Base-by-base conservation (phyloP, 30 jellyfish, hydroid and myxozoan genomes). In the Nemopilema nomurai region DNA sequence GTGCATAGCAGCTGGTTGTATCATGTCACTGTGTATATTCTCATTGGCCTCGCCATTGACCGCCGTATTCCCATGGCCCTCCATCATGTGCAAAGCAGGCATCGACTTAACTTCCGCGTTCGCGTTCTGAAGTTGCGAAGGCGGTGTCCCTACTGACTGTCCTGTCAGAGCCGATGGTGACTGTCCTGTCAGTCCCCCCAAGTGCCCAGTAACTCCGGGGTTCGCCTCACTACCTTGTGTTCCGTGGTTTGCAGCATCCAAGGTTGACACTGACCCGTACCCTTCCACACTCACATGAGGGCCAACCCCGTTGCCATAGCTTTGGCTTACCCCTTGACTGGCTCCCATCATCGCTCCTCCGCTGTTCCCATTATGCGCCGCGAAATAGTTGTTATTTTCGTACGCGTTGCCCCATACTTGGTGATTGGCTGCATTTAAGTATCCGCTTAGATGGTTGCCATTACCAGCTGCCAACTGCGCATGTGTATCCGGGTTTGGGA, bases 21-120 rank as follows among this genome's bases (percentile, higher is more conserved):
- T 66, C 1, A 69, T 49, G 1, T 53, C 87, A 22, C 23, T 30
- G 1, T 31, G 62, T 1, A 23, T 53, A 6, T 32, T 41, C 13
- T 50, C 49, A 27, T 57, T 77, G 21, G 23, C 68, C 28, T 57
- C 28, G 18, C 13, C 74, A 8, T 32, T 30, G 6, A 62, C 18
- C 9, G n/a, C 62, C 21, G 33, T 16, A 18, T 28, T 62, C 17
- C 41, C 51, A 31, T 77, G 87, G 18, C 49, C 87, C 0, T 62
- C 87, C 13, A 25, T 23, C 1, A 67, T 16, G 33, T 62, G 77
- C 19, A 30, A 24, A 18, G 78, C 78, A 29, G 77, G 74, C 25
- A 52, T 68, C 3, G 78, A 62, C 28, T 77, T 77, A 23, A 75
- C 31, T 1, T 57, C 77, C 16, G 50, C 87, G 67, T 62, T 16